A percentile compares a stretch with the other conserved stretches of the same genome.
Conservation (phyloP, 2,797 vertebrate species). For the Phrynocephalus forsythii region DNA sequence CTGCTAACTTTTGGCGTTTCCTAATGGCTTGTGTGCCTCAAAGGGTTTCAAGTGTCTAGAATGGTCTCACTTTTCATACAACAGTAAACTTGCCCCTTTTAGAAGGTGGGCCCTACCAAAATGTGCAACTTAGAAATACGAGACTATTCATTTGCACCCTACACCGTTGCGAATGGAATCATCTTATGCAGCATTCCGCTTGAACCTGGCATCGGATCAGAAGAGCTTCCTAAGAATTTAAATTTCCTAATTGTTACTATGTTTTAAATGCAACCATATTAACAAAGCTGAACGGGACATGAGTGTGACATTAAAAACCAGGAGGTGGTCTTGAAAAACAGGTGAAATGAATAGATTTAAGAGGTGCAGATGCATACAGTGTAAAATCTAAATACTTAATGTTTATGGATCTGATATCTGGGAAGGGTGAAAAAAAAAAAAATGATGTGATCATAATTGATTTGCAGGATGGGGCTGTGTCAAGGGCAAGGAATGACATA, state of each 20-base stretch:
- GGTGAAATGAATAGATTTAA: background rate
- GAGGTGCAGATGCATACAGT: background rate
- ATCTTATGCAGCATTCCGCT: background rate
- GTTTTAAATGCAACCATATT: background rate
- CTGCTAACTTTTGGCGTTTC: background rate
- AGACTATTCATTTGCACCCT: background rate
- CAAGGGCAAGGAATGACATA: slow-evolving; percentile 34
- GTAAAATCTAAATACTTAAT: background rate
- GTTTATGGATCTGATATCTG: fast-evolving
- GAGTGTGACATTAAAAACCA: background rate
- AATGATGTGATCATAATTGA: background rate
- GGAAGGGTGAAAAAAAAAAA: background rate
- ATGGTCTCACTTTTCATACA: background rate
- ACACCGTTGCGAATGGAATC: slow-evolving; percentile 1
- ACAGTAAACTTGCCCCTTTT: background rate
- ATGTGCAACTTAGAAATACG: background rate
- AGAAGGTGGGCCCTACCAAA: background rate
- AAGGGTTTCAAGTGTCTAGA: background rate
- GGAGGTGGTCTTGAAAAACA: slow-evolving; percentile 10
- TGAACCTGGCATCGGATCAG: background rate
- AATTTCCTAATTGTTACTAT: too few relatives aligned
- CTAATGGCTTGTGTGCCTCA: background rate
- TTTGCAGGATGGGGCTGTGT: slow-evolving; percentile 22
- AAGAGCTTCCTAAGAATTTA: background rate
- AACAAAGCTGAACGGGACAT: background rate